A percentile compares a stretch with the other conserved stretches of the same genome.
Conservation (phyloP, 2,113 vertebrate species). For the Bothrops jararaca region DNA sequence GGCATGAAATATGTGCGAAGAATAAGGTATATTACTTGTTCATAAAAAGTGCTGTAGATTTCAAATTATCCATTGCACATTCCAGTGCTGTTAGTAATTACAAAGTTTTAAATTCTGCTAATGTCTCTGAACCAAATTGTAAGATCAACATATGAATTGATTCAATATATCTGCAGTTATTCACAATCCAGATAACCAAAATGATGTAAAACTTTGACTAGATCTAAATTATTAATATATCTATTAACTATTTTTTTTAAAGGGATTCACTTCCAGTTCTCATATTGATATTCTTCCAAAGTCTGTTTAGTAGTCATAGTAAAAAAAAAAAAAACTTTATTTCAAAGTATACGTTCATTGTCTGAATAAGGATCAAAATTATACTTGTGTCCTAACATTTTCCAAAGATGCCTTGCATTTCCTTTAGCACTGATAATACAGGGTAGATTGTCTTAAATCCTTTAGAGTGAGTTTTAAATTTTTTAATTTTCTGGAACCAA, state of each 20-base stretch:
- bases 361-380: neutral
- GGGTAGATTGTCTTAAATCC: neutral
- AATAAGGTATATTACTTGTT: neutral
- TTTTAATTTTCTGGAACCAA: neutral
- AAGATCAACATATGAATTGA: neutral
- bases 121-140: neutral
- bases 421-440: neutral
- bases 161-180: neutral
- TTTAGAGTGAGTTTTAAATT: neutral
- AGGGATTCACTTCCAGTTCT: neutral
- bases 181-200: neutral
- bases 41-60: neutral
- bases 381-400: neutral
- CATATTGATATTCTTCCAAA: neutral
- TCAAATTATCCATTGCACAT: neutral
- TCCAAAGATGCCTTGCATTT: neutral
- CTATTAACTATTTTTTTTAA: neutral
- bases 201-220: neutral
- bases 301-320: neutral
- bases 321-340: neutral
- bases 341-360: neutral
- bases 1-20: neutral
- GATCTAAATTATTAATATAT: neutral
- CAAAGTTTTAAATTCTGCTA: neutral
- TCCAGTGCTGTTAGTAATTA: neutral